Base-by-base conservation (phyloP, 2,888 invertebrate genomes). In the Drosophila tripunctata region DNA sequence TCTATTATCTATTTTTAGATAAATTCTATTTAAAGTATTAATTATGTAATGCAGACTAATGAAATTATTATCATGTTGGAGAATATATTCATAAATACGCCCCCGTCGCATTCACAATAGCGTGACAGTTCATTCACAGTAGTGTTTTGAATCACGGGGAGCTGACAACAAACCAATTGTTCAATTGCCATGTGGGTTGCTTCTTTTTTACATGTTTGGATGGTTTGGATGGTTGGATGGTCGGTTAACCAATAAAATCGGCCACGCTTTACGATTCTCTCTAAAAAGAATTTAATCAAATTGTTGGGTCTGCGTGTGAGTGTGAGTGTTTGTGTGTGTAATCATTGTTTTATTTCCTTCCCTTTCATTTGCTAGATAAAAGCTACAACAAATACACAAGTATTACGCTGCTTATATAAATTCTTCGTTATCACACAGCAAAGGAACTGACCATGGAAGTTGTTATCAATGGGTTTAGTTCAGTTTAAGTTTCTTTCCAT, bases 201-300 rank as follows among this genome's bases (percentile, higher is more conserved):
- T 21, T 27, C 27, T 27, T 27, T 27, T 8, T 2, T 27, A 1
- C 10, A 8, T 7, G 7, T 27, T 10, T 27, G 6, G 24, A 8
- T 27, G 22, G 4, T 27, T 27, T 27, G 8, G 8, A 27, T 65
- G 10, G 31, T 72, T 52, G 68, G 36, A 58, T 41, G 57, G 48
- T 30, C 61, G 64, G 85, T 65, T 65, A 74, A 70, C 70, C 85
- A 80, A 87, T 87, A 81, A 87, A 85, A 69, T 69, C 47, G 67
- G 78, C 62, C 85, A 85, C 87, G 87, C 79, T 78, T 61, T 52
- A 38, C 82, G 75, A 70, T 78, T 67, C 55, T 44, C 24, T 17
- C 36, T 17, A 30, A 67, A 51, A 48, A 60, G 61, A 67, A 67
- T 48, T 44, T 48, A 66, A 66, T 75, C 48, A 57, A 70, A 61